These are phyloP conservation scores for Tenebrio molitor DNA, from an alignment of 1,140 invertebrate species.

Conservation along the genomic window DNA sequence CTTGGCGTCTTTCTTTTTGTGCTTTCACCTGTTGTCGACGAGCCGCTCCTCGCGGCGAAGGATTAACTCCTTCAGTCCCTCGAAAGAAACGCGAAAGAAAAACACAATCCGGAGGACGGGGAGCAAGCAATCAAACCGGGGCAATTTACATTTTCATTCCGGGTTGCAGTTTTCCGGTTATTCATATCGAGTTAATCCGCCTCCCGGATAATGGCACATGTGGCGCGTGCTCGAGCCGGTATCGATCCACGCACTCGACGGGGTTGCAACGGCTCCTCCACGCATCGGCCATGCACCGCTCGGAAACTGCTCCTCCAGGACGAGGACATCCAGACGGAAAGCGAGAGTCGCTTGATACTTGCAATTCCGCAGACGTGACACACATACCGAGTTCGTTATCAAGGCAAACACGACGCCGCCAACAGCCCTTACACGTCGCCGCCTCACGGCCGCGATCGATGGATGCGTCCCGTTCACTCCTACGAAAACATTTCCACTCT, in stretches of 20 bases:
- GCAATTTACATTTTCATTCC: constrained; percentile 56
- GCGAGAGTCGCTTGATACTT: constrained; percentile 44
- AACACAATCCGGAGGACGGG: constrained; percentile 47
- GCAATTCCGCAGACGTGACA: constrained; percentile 49
- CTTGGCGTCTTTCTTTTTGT: no score
- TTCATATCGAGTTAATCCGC: constrained; percentile 54
- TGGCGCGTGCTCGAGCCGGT: constrained; percentile 51
- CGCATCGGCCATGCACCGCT: constrained; percentile 1
- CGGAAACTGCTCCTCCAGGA: background rate
- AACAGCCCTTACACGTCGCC: constrained; percentile 20
- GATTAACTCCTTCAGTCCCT: background rate
- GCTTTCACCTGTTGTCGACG: no score
- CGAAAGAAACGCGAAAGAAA: constrained; percentile 30
- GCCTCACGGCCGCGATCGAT: constrained; percentile 8
- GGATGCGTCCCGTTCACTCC: constrained; percentile 30
- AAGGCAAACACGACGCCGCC: constrained; percentile 37
- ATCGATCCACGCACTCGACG: constrained; percentile 50
- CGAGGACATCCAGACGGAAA: constrained; percentile 31
- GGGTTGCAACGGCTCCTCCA: constrained; percentile 29
- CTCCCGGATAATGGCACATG: constrained; percentile 56
- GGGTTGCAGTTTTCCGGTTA: constrained; percentile 55
- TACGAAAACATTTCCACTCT: constrained; percentile 7
- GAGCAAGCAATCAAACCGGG: constrained; percentile 51
- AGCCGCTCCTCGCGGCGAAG: no score
- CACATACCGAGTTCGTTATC: constrained; percentile 56